Evolutionary conservation across 2,888 invertebrate genomes (phyloP), one percentile per base, ranked within the genome.

Genomic region (Calameuta idolon): DNA sequence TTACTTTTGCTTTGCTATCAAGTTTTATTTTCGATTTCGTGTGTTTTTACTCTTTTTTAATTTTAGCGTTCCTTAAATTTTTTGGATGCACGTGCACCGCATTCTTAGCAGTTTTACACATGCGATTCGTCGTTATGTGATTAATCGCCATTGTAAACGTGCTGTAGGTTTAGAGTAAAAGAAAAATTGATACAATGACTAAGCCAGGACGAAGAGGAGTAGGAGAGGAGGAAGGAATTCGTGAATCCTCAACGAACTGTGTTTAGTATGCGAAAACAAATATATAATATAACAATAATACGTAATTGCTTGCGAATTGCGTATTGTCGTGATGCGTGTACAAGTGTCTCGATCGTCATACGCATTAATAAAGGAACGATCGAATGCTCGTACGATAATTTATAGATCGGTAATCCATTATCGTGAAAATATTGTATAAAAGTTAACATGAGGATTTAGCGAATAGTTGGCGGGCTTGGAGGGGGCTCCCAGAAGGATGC

Each of bases 1-100:
- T 31, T n/a, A 15, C 15, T 75, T 40, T 35, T 34, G 23, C 31
- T 75, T 40, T 75, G n/a, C 69, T 33, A 75, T 75, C 34, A 34
- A 33, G 9, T 37, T 68, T 75, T 9, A 12, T 69, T 75, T 68
- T 31, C 5, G 55, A 55, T 23, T 55, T 55, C 9, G 1, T 55
- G 23, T 40, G 23, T 55, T 23, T 55, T 55, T 9, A 55, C 9
- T 4, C 23, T 4, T 55, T 55, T 55, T 55, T 55, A 15, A 55
- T 55, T 55, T 9, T 55, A 0, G 23, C 23, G 23, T 55, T 0
- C 55, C 23, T 0, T 23, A 55, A 23, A 55, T 23, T 23, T 23
- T 55, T 9, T 1, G 55, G 55, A 55, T 23, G 15, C 55, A 15
- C 5, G 15, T 55, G 9, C 23, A 23, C 55, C 55, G 55, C 23